phyloP scores from a whole-genome alignment of 2,113 vertebrate genomes.

The Trogon melanurus region DNA sequence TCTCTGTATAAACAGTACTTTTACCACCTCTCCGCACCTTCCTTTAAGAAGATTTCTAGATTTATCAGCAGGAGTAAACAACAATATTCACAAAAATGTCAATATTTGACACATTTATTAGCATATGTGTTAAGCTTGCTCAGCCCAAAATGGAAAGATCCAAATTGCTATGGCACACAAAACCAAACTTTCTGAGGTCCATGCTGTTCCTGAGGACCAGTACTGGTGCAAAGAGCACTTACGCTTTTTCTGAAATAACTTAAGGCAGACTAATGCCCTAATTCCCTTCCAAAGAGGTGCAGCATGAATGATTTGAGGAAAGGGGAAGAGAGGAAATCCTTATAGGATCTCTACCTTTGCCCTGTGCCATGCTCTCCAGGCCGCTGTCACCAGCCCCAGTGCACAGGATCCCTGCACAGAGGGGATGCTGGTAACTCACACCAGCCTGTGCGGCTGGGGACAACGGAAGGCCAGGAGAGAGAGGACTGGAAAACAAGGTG shows the following conservation, averaged over 20 bases:
- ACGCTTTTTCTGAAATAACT: neutral
- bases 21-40: neutral
- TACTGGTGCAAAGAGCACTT: neutral
- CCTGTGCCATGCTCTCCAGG: neutral
- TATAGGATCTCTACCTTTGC: neutral
- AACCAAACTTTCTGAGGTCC: neutral
- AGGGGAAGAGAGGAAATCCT: too few relatives aligned
- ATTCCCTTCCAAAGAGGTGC: neutral
- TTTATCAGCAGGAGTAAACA: neutral
- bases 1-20: neutral
- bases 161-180: neutral
- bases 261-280: neutral
- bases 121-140: neutral
- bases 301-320: too few relatives aligned
- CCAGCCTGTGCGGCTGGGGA: fast-evolving
- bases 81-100: neutral
- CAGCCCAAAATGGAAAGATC: neutral
- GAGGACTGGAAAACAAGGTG: neutral
- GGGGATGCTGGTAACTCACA: neutral
- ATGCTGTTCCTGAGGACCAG: neutral
- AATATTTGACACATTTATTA: neutral
- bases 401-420: neutral
- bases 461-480: neutral
- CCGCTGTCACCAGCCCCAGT: neutral
- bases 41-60: neutral